Percentiles rank a stretch among this genome's conserved stretches.
Conservation (phyloP, 1,140 invertebrate species). For the Hormaphis cornu region DNA sequence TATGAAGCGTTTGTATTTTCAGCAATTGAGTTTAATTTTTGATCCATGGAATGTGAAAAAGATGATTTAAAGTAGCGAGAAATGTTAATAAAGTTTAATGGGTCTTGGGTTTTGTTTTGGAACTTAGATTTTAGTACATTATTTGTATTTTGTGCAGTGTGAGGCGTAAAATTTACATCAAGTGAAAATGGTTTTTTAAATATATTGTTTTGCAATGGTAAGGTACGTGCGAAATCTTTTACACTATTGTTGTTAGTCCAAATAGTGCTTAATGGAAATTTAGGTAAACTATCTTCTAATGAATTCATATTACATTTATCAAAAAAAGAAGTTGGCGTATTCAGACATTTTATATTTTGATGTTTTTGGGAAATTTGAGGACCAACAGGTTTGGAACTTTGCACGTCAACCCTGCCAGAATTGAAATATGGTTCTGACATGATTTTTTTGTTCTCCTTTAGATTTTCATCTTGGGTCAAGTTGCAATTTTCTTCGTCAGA, state of each 20-base stretch:
- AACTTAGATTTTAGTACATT: neutral
- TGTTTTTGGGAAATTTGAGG: neutral
- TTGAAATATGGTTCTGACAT: neutral
- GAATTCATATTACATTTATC: constrained; percentile 1
- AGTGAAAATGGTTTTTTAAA: neutral
- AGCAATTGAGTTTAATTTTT: neutral
- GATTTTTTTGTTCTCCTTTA: neutral
- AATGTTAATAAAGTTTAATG: neutral
- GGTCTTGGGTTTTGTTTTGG: neutral
- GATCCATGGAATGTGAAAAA: neutral
- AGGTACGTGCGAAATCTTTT: neutral
- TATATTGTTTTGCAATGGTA: neutral
- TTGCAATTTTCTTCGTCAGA: neutral
- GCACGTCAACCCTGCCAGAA: neutral
- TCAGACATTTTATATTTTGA: neutral
- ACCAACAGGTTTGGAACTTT: neutral
- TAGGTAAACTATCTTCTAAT: neutral
- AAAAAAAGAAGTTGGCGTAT: neutral
- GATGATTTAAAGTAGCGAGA: neutral
- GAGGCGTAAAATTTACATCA: neutral
- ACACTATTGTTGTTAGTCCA: neutral
- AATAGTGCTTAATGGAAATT: neutral
- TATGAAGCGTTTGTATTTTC: neutral
- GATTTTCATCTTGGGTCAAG: neutral
- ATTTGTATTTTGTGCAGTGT: neutral